Evolutionary conservation across 2,113 vertebrate species (phyloP).

Genomic region (Sitta europaea): DNA sequence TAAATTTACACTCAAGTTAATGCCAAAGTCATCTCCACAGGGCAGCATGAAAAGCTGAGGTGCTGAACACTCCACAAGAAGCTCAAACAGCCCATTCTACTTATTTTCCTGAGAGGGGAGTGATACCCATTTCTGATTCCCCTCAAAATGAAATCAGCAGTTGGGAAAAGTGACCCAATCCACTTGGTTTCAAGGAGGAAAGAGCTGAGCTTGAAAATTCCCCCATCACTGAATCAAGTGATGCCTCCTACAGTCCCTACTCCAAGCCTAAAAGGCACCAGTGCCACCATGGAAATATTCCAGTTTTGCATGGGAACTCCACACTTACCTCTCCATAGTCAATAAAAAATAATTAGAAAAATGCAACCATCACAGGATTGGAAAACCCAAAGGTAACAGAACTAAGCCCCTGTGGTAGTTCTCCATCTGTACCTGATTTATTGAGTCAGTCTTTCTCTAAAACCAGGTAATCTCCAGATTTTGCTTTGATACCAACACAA

Average conservation of each 20-base stretch:
- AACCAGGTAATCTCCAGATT: background rate
- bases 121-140: background rate
- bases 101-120: accelerated
- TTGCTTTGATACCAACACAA: accelerated
- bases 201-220: background rate
- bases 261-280: background rate
- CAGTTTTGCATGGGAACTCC: background rate
- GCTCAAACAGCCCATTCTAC: background rate
- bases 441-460: too few species aligned
- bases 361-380: background rate
- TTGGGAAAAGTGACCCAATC: background rate
- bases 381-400: background rate
- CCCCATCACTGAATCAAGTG: background rate
- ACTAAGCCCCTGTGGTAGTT: accelerated
- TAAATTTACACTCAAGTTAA: background rate
- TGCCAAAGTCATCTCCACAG: background rate
- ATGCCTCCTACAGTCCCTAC: background rate
- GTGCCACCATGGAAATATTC: background rate
- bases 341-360: background rate
- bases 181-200: background rate
- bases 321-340: background rate
- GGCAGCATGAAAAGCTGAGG: background rate
- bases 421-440: background rate
- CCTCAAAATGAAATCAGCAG: background rate
- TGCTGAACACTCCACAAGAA: background rate